Evolutionary conservation across 2,888 invertebrate genomes (phyloP).

Genomic region (Zygogramma bicolorata): DNA sequence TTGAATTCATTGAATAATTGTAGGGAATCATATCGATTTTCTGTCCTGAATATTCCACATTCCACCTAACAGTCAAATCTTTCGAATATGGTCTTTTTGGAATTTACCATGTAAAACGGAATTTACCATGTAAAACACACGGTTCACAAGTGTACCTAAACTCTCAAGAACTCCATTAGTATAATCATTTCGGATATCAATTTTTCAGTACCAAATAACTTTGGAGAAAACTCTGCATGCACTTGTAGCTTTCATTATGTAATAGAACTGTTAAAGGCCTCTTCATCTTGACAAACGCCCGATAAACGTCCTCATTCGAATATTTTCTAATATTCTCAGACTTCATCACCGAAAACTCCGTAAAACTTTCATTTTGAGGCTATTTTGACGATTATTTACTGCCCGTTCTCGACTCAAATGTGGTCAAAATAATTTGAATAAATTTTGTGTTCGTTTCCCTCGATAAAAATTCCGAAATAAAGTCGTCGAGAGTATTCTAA

Average conservation of each 20-base stretch:
- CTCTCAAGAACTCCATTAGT: not conserved
- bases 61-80: too few relatives aligned
- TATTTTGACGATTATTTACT: not conserved
- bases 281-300: not conserved
- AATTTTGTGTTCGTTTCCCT: constrained; percentile 15
- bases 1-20: too few relatives aligned
- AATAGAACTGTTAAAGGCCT: not conserved
- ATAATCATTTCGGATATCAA: not conserved
- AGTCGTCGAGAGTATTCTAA: constrained; percentile 15
- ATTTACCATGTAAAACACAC: too few relatives aligned
- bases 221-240: not conserved
- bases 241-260: not conserved
- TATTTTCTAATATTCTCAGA: not conserved
- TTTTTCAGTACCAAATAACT: not conserved
- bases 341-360: not conserved
- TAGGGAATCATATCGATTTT: too few relatives aligned
- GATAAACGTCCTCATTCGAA: not conserved
- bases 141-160: too few relatives aligned
- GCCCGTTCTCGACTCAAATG: not conserved
- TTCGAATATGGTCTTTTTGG: too few relatives aligned
- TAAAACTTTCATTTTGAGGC: not conserved
- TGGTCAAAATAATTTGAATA: not conserved
- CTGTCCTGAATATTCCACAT: too few relatives aligned
- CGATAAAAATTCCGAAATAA: constrained; percentile 13
- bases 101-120: too few relatives aligned